Conservation (phyloP, 2,888 invertebrate species). For the Xanthia icteritia region DNA sequence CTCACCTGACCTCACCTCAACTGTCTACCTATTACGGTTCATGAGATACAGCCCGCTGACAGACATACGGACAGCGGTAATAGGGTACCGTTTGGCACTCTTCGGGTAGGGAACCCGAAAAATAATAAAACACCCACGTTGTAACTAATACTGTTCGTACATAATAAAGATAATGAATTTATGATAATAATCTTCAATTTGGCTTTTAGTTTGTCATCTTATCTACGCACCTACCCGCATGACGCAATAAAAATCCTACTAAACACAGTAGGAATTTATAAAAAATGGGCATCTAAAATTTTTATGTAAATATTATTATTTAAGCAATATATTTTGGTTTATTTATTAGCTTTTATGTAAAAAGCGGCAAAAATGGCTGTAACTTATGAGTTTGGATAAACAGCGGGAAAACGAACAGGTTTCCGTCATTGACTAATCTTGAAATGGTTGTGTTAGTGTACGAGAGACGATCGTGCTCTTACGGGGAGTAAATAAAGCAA, state of each 20-base stretch:
- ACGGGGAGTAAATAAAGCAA: constrained; percentile 86
- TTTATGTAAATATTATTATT: constrained; percentile 57
- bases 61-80: no score
- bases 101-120: no score
- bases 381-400: constrained; percentile 46
- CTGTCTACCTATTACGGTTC: no score
- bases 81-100: no score
- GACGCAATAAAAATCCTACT: constrained; percentile 49
- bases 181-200: constrained; percentile 48
- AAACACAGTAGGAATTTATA: constrained; percentile 49
- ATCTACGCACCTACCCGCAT: constrained; percentile 53
- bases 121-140: constrained; percentile 35
- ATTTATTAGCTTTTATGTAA: constrained; percentile 60
- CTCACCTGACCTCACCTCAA: no score
- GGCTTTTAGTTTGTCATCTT: constrained; percentile 45
- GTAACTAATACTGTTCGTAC: constrained; percentile 39
- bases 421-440: constrained; percentile 49
- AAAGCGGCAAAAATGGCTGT: constrained; percentile 47
- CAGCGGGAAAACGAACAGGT: constrained; percentile 28
- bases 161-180: constrained; percentile 58
- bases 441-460: constrained; percentile 49
- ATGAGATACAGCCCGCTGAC: no score
- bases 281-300: constrained; percentile 36
- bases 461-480: constrained; percentile 44
- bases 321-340: constrained; percentile 50